These are phyloP conservation scores for Phrynocephalus guinanensis DNA, from an alignment of 2,797 vertebrate genomes.

Conservation along the genomic window DNA sequence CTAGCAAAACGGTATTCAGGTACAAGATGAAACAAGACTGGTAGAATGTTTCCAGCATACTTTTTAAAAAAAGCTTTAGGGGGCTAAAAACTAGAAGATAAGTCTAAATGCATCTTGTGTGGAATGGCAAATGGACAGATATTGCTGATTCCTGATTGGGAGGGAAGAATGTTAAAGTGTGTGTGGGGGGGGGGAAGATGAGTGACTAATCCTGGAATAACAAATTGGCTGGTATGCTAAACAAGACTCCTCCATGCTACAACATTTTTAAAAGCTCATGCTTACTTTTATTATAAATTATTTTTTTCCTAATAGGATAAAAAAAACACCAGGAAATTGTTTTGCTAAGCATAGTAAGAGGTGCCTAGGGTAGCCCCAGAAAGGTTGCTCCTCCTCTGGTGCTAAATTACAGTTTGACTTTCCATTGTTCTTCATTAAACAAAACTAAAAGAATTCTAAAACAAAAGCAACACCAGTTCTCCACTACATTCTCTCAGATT, in stretches of 20 bases:
- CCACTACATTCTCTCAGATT: too few relatives aligned
- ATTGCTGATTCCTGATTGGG: neutral
- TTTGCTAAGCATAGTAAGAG: too few relatives aligned
- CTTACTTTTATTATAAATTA: slow-evolving; percentile 23
- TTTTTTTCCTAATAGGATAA: neutral
- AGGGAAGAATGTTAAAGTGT: neutral
- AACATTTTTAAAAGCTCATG: neutral
- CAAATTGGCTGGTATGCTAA: neutral
- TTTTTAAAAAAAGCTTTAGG: neutral
- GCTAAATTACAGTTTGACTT: too few relatives aligned
- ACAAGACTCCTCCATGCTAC: neutral
- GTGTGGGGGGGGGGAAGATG: too few relatives aligned
- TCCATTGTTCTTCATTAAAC: too few relatives aligned
- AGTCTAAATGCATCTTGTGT: too few relatives aligned
- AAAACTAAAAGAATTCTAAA: too few relatives aligned
- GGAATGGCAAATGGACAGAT: neutral
- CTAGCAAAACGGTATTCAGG: neutral
- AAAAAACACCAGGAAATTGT: too few relatives aligned
- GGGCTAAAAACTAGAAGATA: neutral
- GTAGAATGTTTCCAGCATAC: too few relatives aligned
- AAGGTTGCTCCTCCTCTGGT: too few relatives aligned
- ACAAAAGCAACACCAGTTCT: too few relatives aligned
- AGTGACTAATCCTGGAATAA: neutral
- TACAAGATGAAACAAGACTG: neutral
- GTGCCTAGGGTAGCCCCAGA: too few relatives aligned